phyloP scores from a whole-genome alignment of 2,113 vertebrate genomes.

The Gobiocypris rarus region DNA sequence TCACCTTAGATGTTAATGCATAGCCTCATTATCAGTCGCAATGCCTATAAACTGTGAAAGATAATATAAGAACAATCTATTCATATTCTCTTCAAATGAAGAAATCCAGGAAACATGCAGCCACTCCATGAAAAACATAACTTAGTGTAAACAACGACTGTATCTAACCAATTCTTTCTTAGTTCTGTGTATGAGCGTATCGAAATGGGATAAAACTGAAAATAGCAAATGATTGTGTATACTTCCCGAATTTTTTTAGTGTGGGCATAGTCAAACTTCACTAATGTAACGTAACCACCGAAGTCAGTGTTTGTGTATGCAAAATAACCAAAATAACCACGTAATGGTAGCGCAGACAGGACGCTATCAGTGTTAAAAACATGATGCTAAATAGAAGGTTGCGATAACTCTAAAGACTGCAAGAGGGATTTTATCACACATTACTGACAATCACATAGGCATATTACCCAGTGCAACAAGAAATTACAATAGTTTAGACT shows the following conservation, averaged over 20 bases:
- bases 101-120: slow-evolving; percentile 31
- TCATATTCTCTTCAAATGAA: slow-evolving; percentile 41
- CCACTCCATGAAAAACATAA: background rate
- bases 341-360: background rate
- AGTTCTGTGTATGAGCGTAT: too few relatives aligned
- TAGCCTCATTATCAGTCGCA: slow-evolving; percentile 63
- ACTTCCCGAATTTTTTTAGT: background rate
- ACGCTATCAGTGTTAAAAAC: background rate
- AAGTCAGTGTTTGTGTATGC: slow-evolving; percentile 28
- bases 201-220: background rate
- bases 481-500: background rate
- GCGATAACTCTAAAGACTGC: background rate
- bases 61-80: slow-evolving; percentile 61
- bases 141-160: background rate
- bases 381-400: background rate
- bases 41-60: slow-evolving; percentile 70
- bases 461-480: background rate
- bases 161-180: background rate
- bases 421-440: background rate
- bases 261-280: background rate
- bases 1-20: slow-evolving; percentile 62
- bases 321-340: slow-evolving; percentile 3
- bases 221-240: background rate
- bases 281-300: background rate
- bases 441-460: background rate